phyloP scores from a whole-genome alignment of 2,113 vertebrate genomes.

The Paracyprichromis sp. region DNA sequence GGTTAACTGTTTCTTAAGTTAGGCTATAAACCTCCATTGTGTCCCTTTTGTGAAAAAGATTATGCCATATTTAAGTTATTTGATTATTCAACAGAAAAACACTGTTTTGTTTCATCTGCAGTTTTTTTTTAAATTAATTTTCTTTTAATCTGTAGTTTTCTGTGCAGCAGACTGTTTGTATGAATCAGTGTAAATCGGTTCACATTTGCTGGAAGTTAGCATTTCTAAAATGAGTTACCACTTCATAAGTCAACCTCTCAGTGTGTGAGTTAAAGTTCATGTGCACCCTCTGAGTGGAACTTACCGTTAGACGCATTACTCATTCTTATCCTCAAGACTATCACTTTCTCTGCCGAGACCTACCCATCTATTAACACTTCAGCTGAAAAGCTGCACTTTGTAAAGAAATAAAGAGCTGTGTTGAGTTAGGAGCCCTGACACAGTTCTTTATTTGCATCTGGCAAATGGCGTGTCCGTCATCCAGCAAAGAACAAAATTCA shows the following conservation, averaged over 20 bases:
- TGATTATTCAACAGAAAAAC: constrained; percentile 22
- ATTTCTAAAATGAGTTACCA: constrained; percentile 17
- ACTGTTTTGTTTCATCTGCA: background rate
- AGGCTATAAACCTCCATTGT: background rate
- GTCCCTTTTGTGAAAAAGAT: background rate
- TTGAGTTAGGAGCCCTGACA: constrained; percentile 43
- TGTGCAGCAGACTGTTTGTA: background rate
- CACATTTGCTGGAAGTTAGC: background rate
- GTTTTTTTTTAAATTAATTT: background rate
- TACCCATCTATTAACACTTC: constrained; percentile 23
- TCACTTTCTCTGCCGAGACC: background rate
- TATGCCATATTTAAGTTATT: background rate
- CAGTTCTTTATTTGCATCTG: constrained; percentile 54
- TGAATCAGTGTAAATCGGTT: background rate
- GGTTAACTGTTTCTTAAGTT: constrained; percentile 11
- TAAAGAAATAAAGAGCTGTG: constrained; percentile 1
- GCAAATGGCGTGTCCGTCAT: constrained; percentile 56
- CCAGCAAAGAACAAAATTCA: constrained; percentile 54
- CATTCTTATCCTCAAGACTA: constrained; percentile 2
- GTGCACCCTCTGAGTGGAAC: background rate
- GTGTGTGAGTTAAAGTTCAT: constrained; percentile 21
- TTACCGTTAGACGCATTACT: constrained; percentile 8
- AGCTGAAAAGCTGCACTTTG: constrained; percentile 8
- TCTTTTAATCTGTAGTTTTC: background rate
- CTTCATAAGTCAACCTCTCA: background rate